Percentiles rank a stretch among this genome's conserved stretches.
Conservation (phyloP, 2,797 vertebrate species). For the Myotis pilosus region DNA sequence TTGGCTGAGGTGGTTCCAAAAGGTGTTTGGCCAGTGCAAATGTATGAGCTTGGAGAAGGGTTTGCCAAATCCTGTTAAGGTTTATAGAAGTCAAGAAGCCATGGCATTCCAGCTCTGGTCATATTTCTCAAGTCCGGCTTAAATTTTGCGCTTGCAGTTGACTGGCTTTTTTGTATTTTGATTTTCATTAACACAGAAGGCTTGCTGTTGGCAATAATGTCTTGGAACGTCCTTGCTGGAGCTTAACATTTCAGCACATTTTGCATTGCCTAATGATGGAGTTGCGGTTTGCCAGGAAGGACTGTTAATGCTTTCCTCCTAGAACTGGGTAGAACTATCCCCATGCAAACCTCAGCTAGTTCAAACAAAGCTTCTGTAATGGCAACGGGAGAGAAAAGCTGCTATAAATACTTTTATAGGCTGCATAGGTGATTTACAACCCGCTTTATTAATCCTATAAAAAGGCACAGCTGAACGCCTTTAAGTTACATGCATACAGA, state of each 20-base stretch:
- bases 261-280: slow-evolving; percentile 46
- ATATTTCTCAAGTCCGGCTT: slow-evolving; percentile 73
- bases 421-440: slow-evolving; percentile 83
- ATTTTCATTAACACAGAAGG: slow-evolving; percentile 78
- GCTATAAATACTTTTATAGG: slow-evolving; percentile 84
- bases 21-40: slow-evolving; percentile 72
- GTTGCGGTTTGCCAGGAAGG: slow-evolving; percentile 66
- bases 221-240: slow-evolving; percentile 64
- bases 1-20: slow-evolving; percentile 62
- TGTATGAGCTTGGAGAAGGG: slow-evolving; percentile 66
- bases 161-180: slow-evolving; percentile 65
- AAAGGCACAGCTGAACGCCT: slow-evolving; percentile 84
- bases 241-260: slow-evolving; percentile 75
- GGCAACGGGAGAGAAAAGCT: slow-evolving; percentile 55
- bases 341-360: slow-evolving; percentile 71
- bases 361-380: slow-evolving; percentile 77
- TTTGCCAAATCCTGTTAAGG: slow-evolving; percentile 68
- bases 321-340: slow-evolving; percentile 70
- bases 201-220: slow-evolving; percentile 74
- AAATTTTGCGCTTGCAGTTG: slow-evolving; percentile 70
- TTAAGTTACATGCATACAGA: slow-evolving; percentile 86
- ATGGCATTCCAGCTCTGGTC: slow-evolving; percentile 68
- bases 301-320: slow-evolving; percentile 64
- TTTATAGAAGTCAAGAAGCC: slow-evolving; percentile 77
- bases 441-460: slow-evolving; percentile 85